Evolutionary conservation across 2,888 invertebrate genomes (phyloP).

Genomic region (Pachycephus smyrnensis): DNA sequence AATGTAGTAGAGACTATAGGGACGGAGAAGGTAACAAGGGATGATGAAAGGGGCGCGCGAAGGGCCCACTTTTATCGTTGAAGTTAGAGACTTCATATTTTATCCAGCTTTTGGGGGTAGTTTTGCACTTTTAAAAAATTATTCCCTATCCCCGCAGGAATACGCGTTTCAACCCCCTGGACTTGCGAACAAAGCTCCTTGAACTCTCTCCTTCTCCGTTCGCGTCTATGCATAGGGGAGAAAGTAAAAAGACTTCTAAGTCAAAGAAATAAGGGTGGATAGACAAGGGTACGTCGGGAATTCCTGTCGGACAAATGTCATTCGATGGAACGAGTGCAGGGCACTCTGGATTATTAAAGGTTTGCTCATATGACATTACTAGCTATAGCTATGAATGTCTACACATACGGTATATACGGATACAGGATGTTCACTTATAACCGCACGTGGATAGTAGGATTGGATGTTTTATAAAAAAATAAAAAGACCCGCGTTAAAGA

Average conservation of each 20-base stretch:
- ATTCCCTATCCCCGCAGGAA: constrained; percentile 25
- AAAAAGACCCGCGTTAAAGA: too few species aligned
- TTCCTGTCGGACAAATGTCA: not conserved
- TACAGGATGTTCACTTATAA: too few species aligned
- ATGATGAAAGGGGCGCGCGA: not conserved
- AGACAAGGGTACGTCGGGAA: constrained; percentile 2
- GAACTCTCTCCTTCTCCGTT: not conserved
- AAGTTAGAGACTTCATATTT: not conserved
- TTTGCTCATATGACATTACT: not conserved
- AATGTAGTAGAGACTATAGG: not conserved
- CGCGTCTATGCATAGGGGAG: not conserved
- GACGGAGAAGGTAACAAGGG: not conserved
- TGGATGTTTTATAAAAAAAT: too few species aligned
- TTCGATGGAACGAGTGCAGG: not conserved
- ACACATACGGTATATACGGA: too few species aligned
- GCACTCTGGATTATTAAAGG: not conserved
- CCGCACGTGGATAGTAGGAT: too few species aligned
- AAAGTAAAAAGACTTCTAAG: constrained; percentile 12
- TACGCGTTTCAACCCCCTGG: not conserved
- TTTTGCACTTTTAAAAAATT: constrained; percentile 34
- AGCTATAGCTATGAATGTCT: not conserved
- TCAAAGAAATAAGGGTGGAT: constrained; percentile 21
- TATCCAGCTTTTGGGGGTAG: constrained; percentile 12
- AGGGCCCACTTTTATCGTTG: not conserved
- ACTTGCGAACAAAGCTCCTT: not conserved